Evolutionary conservation across 2,888 invertebrate genomes (phyloP).

Genomic region (Eledone cirrhosa): DNA sequence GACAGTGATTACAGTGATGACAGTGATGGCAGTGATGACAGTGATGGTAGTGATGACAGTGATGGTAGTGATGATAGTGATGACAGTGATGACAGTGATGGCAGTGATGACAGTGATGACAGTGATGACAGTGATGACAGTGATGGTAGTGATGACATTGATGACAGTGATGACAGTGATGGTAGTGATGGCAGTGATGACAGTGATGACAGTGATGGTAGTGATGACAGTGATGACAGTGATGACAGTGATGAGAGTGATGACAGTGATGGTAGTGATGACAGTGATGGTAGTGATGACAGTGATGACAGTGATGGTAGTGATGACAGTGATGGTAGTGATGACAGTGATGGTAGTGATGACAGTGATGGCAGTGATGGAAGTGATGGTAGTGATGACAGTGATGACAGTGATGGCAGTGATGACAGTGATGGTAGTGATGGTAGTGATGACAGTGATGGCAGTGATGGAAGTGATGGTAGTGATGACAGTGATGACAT

Average conservation of each 20-base stretch:
- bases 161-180: too few relatives aligned
- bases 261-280: too few relatives aligned
- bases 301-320: slow-evolving; percentile 11
- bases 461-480: too few relatives aligned
- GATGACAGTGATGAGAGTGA: too few relatives aligned
- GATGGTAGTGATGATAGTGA: neutral
- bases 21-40: neutral
- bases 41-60: slow-evolving; percentile 21
- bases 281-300: neutral
- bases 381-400: too few relatives aligned
- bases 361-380: too few relatives aligned
- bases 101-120: slow-evolving; percentile 12
- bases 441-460: slow-evolving; percentile 4
- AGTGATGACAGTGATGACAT: too few relatives aligned
- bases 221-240: slow-evolving; percentile 1
- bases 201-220: neutral
- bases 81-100: slow-evolving; percentile 20
- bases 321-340: neutral
- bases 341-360: too few relatives aligned
- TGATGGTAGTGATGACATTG: slow-evolving; percentile 13
- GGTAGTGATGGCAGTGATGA: neutral
- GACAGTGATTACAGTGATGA: too few relatives aligned
- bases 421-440: slow-evolving; percentile 11
- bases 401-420: neutral
- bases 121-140: slow-evolving; percentile 15